Evolutionary conservation across 1,140 invertebrate species (phyloP).

Genomic region (Gonatopus flavifemur): DNA sequence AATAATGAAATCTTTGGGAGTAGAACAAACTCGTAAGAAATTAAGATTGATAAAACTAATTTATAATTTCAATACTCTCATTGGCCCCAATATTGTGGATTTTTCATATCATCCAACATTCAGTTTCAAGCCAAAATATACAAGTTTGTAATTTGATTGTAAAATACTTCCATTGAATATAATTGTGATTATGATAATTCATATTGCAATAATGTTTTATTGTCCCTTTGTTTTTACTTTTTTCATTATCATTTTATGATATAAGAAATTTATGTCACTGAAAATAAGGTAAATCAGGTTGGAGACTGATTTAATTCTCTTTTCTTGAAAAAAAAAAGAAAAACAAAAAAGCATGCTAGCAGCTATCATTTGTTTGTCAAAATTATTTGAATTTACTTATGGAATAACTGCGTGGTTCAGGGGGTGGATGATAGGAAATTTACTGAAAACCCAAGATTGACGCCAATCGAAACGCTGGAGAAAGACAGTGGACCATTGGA

Average conservation of each 20-base stretch:
- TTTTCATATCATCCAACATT: too few species aligned
- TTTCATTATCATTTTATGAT: constrained; percentile 9
- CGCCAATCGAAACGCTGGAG: constrained; percentile 57
- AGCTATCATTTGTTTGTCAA: constrained; percentile 20
- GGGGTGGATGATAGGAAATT: constrained; percentile 56
- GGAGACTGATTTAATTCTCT: not conserved
- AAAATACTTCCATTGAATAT: not conserved
- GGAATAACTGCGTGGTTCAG: constrained; percentile 50
- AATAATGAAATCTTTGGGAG: not conserved
- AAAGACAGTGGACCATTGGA: constrained; percentile 57
- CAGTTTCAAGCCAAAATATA: too few species aligned
- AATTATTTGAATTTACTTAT: constrained; percentile 30
- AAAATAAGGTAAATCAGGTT: constrained; percentile 2
- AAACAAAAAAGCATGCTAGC: constrained; percentile 25
- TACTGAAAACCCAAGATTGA: constrained; percentile 54
- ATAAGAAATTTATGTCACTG: not conserved
- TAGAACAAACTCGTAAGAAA: not conserved
- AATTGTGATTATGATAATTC: constrained; percentile 1
- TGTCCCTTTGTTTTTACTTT: constrained; percentile 11
- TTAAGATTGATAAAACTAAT: not conserved
- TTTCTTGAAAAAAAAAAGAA: not conserved
- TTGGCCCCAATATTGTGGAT: too few species aligned
- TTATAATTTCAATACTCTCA: not conserved
- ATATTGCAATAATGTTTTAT: constrained; percentile 6
- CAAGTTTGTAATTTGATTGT: too few species aligned